Evolutionary conservation across 1,140 invertebrate species (phyloP), one percentile per base, ranked within the genome.

Genomic region (Drosophila tristis): DNA sequence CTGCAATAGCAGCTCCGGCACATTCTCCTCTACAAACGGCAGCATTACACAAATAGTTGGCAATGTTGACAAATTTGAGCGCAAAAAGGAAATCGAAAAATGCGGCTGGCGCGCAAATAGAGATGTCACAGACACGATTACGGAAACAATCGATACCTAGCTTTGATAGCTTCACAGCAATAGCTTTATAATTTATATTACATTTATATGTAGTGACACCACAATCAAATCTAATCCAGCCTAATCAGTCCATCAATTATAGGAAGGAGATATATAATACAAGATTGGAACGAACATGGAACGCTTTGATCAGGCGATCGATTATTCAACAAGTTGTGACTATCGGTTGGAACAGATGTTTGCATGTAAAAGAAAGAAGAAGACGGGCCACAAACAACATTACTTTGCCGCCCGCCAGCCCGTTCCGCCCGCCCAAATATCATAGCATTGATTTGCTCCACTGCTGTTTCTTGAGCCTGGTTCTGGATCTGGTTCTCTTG

Each of bases 351-450:
- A 68, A 39, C 72, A 76, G 43, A 53, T 76, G 72, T 35, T 60
- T 13, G 45, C 44, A 51, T 59, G 62, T 61, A 43, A 75, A 35
- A 57, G 56, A 16, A 67, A 84, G 82, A 62, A 86, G 67, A 61
- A 80, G 73, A 65, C 49, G 48, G 42, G 45, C 78, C 54, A 74
- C 74, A 86, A 87, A 87, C 82, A 87, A 72, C 43, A 56, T 70
- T 78, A 48, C 55, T 60, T 58, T 29, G 60, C 56, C 68, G 55
- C 16, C 49, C 73, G 59, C 66, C 58, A 23, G 35, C 43, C 31
- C 68, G 42, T 39, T 42, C 47, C 55, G 50, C 78, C 60, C 55
- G 53, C 73, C 50, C 61, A 25, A 43, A 20, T 56, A 9, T 57
- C 55, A 39, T 39, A 39, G 58, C 63, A 51, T 70, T 64, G 73